Evolutionary conservation across 2,888 invertebrate genomes (phyloP).

Genomic region (Pseudoips prasinana): DNA sequence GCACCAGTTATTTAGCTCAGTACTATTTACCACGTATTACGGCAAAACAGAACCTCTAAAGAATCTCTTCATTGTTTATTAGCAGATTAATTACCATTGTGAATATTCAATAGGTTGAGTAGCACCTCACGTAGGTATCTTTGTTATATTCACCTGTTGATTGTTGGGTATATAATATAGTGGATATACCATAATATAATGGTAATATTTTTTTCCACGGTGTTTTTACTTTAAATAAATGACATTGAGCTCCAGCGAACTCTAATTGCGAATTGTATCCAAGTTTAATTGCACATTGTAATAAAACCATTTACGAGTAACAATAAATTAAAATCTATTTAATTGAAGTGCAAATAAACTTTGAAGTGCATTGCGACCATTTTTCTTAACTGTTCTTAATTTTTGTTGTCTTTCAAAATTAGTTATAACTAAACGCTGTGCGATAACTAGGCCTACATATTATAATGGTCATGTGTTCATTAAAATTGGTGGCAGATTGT

Average conservation of each 20-base stretch:
- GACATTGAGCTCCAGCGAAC: slow-evolving; percentile 59
- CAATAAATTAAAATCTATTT: too few relatives aligned
- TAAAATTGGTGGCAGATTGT: slow-evolving; percentile 64
- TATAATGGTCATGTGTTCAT: slow-evolving; percentile 57
- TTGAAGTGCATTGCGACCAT: slow-evolving; percentile 58
- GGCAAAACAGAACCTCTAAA: slow-evolving; percentile 49
- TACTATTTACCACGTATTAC: slow-evolving; percentile 22
- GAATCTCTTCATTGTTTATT: slow-evolving; percentile 56
- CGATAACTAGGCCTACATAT: slow-evolving; percentile 57
- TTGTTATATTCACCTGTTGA: slow-evolving; percentile 40
- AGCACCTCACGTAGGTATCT: slow-evolving; percentile 46
- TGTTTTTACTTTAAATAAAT: slow-evolving; percentile 24
- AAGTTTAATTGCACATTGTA: slow-evolving; percentile 23
- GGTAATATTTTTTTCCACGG: slow-evolving; percentile 23
- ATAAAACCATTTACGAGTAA: too few relatives aligned
- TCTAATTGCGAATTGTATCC: slow-evolving; percentile 46
- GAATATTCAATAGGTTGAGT: slow-evolving; percentile 57
- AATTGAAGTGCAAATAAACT: slow-evolving; percentile 24
- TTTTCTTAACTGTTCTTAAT: slow-evolving; percentile 15
- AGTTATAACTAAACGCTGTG: slow-evolving; percentile 50
- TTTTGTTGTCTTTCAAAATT: slow-evolving; percentile 25
- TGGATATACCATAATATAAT: background rate
- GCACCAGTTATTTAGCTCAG: slow-evolving; percentile 24
- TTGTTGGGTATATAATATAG: slow-evolving; percentile 23
- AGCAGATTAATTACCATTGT: slow-evolving; percentile 65